A percentile compares a stretch with the other conserved stretches of the same genome.
Evolutionary conservation across 1,140 invertebrate species (phyloP).

Genomic region (Drosophila bocqueti): DNA sequence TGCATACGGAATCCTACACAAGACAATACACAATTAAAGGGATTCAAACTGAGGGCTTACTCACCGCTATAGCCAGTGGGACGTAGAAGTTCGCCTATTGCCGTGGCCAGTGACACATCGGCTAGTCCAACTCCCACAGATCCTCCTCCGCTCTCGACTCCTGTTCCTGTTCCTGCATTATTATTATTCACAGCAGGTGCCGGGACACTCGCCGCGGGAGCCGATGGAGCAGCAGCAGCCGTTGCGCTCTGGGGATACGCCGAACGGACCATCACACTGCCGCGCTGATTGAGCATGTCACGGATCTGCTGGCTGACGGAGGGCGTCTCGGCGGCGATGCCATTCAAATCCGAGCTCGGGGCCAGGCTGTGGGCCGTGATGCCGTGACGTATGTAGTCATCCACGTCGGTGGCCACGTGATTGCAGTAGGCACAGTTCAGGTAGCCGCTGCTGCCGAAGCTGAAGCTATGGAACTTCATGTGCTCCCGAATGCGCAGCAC

Average conservation of each 20-base stretch:
- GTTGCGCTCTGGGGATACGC: fast-evolving
- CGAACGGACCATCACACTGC: background rate
- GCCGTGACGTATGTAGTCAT: conserved; percentile 59
- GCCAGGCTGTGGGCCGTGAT: conserved; percentile 49
- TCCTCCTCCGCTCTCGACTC: background rate
- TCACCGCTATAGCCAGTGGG: conserved; percentile 47
- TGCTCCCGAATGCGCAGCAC: conserved; percentile 57
- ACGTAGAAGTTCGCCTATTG: conserved; percentile 18
- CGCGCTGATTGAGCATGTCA: conserved; percentile 32
- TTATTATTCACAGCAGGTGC: background rate
- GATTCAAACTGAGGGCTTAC: background rate
- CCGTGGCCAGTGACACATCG: background rate
- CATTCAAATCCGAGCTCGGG: conserved; percentile 29
- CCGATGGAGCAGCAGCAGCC: background rate
- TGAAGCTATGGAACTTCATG: conserved; percentile 58
- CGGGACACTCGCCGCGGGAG: too few species aligned
- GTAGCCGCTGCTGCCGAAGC: conserved; percentile 42
- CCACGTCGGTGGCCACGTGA: conserved; percentile 39
- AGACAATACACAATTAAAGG: background rate
- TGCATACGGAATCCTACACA: too few species aligned
- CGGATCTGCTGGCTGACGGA: conserved; percentile 51
- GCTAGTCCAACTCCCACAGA: background rate
- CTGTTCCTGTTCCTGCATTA: background rate
- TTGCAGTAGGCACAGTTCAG: conserved; percentile 54
- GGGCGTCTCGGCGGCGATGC: too few species aligned